phyloP scores from a whole-genome alignment of 2,888 invertebrate genomes.

The Reticulitermes lucifugus region DNA sequence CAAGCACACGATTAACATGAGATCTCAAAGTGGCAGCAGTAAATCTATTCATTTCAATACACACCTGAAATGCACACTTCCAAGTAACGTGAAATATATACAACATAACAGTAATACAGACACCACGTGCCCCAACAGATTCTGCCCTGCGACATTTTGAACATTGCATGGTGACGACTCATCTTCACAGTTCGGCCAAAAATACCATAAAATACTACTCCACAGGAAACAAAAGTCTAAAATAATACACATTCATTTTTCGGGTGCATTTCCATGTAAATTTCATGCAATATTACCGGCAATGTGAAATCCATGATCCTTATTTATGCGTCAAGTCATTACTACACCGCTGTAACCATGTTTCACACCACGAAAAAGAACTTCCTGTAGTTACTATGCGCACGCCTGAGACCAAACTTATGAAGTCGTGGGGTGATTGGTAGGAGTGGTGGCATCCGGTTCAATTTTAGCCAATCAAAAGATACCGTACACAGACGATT shows the following conservation, averaged over 20 bases:
- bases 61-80: neutral
- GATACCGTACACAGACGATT: neutral
- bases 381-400: slow-evolving; percentile 36
- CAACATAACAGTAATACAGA: slow-evolving; percentile 1
- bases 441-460: neutral
- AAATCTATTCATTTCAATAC: neutral
- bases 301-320: slow-evolving; percentile 52
- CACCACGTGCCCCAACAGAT: slow-evolving; percentile 47
- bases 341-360: slow-evolving; percentile 45
- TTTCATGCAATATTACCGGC: slow-evolving; percentile 50
- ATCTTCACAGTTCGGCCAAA: slow-evolving; percentile 28
- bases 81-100: neutral
- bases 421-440: neutral
- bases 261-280: neutral
- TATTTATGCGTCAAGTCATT: slow-evolving; percentile 53
- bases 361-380: slow-evolving; percentile 35
- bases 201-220: neutral
- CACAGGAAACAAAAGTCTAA: neutral
- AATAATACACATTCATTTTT: neutral
- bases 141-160: slow-evolving; percentile 47
- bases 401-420: neutral
- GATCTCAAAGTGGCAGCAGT: too few relatives aligned
- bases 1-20: neutral
- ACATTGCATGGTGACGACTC: slow-evolving; percentile 47
- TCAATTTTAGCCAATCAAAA: neutral